Evolutionary conservation across 2,797 vertebrate genomes (phyloP).

Genomic region (Peromyscus aztecus): DNA sequence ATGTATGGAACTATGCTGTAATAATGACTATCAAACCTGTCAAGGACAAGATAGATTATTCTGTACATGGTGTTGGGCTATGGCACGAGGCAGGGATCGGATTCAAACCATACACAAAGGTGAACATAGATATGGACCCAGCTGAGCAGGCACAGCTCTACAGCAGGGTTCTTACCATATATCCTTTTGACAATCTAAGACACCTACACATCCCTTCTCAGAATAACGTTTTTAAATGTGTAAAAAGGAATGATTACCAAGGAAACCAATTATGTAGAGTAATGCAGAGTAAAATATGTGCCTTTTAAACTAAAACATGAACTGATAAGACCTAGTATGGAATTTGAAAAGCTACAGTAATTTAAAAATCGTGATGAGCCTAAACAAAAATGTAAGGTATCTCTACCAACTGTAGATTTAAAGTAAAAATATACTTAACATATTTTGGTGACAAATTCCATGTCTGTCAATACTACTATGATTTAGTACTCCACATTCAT

Average conservation of each 20-base stretch:
- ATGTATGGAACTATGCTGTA: not conserved
- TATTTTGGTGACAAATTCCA: not conserved
- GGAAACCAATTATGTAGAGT: conserved; percentile 4
- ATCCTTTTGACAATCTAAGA: not conserved
- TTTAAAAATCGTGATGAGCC: conserved; percentile 10
- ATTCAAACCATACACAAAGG: not conserved
- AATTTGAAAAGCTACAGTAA: not conserved
- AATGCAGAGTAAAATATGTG: not conserved
- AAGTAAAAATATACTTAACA: conserved; percentile 12
- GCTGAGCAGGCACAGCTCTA: not conserved
- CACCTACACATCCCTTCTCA: not conserved
- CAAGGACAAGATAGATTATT: not conserved
- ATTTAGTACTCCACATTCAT: not conserved
- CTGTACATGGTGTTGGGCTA: not conserved
- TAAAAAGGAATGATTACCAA: conserved; percentile 17
- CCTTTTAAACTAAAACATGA: conserved; percentile 4
- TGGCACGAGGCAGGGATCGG: not conserved
- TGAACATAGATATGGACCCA: not conserved
- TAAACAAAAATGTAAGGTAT: conserved; percentile 17
- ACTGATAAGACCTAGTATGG: not conserved
- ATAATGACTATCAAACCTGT: not conserved
- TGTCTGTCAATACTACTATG: not conserved
- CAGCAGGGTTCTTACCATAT: not conserved
- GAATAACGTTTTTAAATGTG: conserved; percentile 8
- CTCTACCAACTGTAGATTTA: not conserved